Base-by-base conservation (phyloP, 2,797 vertebrate genomes). In the Dromococcyx pavoninus region DNA sequence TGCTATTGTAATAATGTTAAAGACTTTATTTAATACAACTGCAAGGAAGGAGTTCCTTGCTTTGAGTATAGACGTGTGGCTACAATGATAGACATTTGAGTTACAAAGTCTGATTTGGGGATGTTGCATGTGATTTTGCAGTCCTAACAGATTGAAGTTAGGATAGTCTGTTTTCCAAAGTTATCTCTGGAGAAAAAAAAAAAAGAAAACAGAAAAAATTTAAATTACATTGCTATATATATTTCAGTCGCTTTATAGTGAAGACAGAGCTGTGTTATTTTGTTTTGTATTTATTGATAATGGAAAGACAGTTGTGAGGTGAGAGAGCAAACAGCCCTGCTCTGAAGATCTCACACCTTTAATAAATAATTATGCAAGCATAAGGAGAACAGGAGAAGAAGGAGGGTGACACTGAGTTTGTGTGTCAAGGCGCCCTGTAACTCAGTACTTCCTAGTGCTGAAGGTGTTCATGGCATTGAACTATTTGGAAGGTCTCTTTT, bases 151-250 rank as follows among this genome's bases (percentile, higher is more conserved):
- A 33, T 0, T 19, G 61, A 74, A 88, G 46, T 48, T 51, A 61
- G 43, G 50, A 27, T 43, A 39, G 27, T 15, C 11, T 11, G 7
- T 89, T 62, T 58, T 80, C 44, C 71, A 37, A 77, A n/a, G 2
- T 76, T 84, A 30, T 13, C 27, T 77, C 39, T 50, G 43, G 50
- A 72, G 62, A 28, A 80, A 39, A 77, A 74, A 25, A 4, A 5
- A 27, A n/a, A 13, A 13, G 10, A 60, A n/a, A n/a, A n/a, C n/a
- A n/a, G n/a, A n/a, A n/a, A n/a, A n/a, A n/a, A n/a, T n/a, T n/a
- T n/a, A 43, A 35, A 3, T 8, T 4, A 28, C 0, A 0, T 74
- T 24, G 13, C 12, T 56, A 17, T 19, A 14, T 66, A 1, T 74
- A 28, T 70, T 73, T 16, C 10, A 23, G 17, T 44, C 23, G 6